These are phyloP conservation scores for Apteryx owenii DNA, from an alignment of 2,113 vertebrate genomes.

Conservation along the genomic window DNA sequence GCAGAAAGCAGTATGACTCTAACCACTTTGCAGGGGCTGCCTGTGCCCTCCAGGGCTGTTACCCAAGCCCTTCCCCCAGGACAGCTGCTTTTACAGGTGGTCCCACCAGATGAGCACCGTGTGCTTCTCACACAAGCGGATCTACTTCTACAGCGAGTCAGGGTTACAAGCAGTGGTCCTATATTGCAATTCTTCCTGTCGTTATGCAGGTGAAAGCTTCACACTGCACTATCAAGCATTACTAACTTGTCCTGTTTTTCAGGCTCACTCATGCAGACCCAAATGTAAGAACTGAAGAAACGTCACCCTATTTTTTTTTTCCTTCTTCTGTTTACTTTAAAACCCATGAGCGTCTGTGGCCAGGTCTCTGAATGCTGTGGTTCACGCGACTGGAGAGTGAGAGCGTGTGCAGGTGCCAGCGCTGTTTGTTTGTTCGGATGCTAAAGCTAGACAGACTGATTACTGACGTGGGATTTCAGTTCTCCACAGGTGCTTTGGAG, in stretches of 20 bases:
- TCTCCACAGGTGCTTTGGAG: neutral
- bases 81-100: neutral
- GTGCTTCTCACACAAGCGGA: neutral
- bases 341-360: neutral
- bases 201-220: neutral
- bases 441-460: neutral
- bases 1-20: neutral
- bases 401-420: neutral
- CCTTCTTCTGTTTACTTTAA: neutral
- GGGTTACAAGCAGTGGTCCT: accelerated
- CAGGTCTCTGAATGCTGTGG: neutral
- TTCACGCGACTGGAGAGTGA: neutral
- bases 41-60: neutral
- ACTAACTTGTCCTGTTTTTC: neutral
- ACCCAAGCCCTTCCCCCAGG: neutral
- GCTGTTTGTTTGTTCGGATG: neutral
- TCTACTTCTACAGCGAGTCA: neutral
- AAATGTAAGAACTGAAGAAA: neutral
- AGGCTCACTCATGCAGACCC: neutral
- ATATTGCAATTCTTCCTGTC: neutral
- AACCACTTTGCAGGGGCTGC: neutral
- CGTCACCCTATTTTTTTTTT: neutral
- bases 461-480: neutral
- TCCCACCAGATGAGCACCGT: neutral
- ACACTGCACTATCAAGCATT: neutral